Evolutionary conservation across 2,113 vertebrate species (phyloP), one percentile per base, ranked within the genome.

Genomic region (Vulpes ferrilata): DNA sequence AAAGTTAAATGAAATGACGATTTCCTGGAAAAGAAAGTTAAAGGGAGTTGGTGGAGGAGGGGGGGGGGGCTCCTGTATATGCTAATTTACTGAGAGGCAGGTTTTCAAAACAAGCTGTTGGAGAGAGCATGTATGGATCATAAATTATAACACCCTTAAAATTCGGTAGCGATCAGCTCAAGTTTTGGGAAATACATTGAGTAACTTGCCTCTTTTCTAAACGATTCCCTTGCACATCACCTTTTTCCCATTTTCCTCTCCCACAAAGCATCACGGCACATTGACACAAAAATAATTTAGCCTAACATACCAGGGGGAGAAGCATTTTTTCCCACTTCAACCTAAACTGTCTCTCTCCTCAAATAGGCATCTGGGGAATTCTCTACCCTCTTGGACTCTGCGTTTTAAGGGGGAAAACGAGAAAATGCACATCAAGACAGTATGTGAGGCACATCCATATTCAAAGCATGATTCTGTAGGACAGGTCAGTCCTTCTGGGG

Each of bases 401-500:
- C 25, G 27, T 51, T 76, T 8, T 67, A 65, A 62, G 80, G 60
- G 32, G 4, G 12, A 81, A 86, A 80, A 48, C 67, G 87, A 95
- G 35, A 65, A 86, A 65, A 17, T 43, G 25, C 5, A 48, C 43
- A 73, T 27, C 27, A 30, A 57, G 87, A 86, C 27, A 62, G 32
- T 35, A 57, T 7, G 12, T 30, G 57, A 87, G 13, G 7, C 78
- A 86, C 83, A 90, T 93, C 71, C 64, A 11, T 76, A 96, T 81
- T 88, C 88, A 90, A 90, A 64, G 15, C 13, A 17, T 79, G 60
- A 57, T 64, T 62, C 64, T 57, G 5, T 93, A 69, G 97, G 82
- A 69, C 64, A 73, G 83, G 69, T 82, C 35, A 38, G 91, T 90
- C 90, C 86, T 92, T 91, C 74, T 35, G 87, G 79, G 67, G 51